These are phyloP conservation scores for Rhinolophus sinicus DNA, from an alignment of 2,113 vertebrate species.

Conservation along the genomic window DNA sequence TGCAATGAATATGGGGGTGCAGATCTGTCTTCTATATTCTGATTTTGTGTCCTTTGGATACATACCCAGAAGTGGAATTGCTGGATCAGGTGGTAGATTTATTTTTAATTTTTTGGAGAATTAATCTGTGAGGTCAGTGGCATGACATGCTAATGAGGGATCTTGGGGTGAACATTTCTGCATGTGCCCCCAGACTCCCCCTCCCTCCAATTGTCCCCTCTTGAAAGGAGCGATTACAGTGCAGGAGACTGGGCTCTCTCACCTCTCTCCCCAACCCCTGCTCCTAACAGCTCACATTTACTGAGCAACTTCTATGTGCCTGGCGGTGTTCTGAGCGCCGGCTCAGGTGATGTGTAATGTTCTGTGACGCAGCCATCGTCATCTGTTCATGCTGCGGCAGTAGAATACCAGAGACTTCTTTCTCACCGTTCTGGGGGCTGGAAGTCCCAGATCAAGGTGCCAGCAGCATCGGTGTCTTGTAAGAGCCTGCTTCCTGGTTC, in stretches of 20 bases:
- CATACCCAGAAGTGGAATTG: neutral
- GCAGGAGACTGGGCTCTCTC: no score
- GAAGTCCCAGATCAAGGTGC: neutral
- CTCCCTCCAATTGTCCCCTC: neutral
- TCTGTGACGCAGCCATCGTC: accelerated
- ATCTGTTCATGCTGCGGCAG: no score
- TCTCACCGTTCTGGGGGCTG: neutral
- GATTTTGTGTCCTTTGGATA: neutral
- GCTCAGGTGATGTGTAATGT: accelerated
- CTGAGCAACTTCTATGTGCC: neutral
- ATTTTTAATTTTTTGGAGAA: neutral
- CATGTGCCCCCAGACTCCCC: neutral
- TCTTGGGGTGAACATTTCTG: neutral
- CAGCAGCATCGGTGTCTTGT: neutral
- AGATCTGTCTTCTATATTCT: neutral
- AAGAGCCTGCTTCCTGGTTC: neutral
- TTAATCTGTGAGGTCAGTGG: neutral
- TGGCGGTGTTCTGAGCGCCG: neutral
- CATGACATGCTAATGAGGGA: neutral
- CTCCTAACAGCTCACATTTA: neutral
- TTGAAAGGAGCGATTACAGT: neutral
- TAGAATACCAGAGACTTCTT: no score
- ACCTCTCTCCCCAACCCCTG: accelerated
- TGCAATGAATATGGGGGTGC: neutral
- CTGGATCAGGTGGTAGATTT: neutral